These are phyloP conservation scores for Fragum whitleyi DNA, from an alignment of 2,888 invertebrate species.

Conservation along the genomic window DNA sequence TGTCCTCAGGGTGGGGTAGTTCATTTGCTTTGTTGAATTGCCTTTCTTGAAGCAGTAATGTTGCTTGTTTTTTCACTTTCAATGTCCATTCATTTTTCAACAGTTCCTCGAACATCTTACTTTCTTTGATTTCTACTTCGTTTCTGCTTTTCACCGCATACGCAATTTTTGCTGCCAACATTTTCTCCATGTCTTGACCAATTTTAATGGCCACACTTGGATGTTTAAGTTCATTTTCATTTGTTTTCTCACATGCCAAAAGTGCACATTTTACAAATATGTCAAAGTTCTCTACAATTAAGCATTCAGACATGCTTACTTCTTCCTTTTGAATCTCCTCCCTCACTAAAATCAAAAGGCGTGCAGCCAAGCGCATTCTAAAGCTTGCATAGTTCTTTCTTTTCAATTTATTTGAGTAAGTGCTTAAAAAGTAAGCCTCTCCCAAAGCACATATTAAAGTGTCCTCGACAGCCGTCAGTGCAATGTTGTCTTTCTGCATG, in stretches of 20 bases:
- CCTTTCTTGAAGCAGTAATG: slow-evolving; percentile 19
- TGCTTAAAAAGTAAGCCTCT: slow-evolving; percentile 25
- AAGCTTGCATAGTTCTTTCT: slow-evolving; percentile 37
- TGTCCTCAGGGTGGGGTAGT: slow-evolving; percentile 33
- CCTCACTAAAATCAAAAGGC: slow-evolving; percentile 31
- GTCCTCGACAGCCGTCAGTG: slow-evolving; percentile 22
- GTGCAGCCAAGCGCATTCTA: slow-evolving; percentile 46
- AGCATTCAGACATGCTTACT: slow-evolving; percentile 6
- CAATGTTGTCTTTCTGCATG: slow-evolving; percentile 37
- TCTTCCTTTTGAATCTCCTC: not conserved
- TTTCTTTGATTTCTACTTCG: slow-evolving; percentile 14
- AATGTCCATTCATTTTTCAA: slow-evolving; percentile 25
- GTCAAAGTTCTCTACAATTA: slow-evolving; percentile 26
- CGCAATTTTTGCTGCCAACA: slow-evolving; percentile 27
- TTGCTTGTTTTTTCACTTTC: slow-evolving; percentile 30
- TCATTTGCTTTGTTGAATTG: slow-evolving; percentile 32
- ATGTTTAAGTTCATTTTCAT: slow-evolving; percentile 29
- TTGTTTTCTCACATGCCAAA: slow-evolving; percentile 31
- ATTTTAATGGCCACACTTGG: slow-evolving; percentile 32
- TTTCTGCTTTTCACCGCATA: slow-evolving; percentile 23
- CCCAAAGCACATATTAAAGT: slow-evolving; percentile 28
- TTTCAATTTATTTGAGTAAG: slow-evolving; percentile 10
- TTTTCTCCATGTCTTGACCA: slow-evolving; percentile 22
- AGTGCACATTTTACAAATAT: slow-evolving; percentile 29
- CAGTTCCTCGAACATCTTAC: not conserved